Conservation (phyloP, 23 tunicate genomes). For the Ciona savignyi region DNA sequence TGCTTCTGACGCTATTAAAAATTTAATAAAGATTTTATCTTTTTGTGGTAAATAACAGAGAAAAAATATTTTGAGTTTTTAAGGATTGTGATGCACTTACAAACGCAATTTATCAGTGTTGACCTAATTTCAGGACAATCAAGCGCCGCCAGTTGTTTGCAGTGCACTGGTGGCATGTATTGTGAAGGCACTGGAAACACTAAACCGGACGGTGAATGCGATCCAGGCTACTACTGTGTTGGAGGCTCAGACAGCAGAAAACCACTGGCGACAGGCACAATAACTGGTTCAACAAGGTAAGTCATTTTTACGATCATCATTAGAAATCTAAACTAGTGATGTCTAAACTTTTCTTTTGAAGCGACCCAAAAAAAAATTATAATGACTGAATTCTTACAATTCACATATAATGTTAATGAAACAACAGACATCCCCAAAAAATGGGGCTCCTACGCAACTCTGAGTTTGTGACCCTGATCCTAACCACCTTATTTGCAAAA, state of each 20-base stretch:
- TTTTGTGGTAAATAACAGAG: not conserved
- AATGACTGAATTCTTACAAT: no score
- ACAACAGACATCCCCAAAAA: no score
- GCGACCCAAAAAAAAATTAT: no score
- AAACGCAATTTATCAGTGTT: not conserved
- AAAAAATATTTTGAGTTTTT: not conserved
- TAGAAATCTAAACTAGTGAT: no score
- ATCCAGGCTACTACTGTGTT: slow-evolving; percentile 69
- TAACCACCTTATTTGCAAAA: no score
- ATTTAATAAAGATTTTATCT: not conserved
- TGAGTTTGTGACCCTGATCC: no score
- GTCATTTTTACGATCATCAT: no score
- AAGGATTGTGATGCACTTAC: no score
- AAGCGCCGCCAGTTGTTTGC: slow-evolving; percentile 19
- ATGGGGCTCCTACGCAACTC: no score
- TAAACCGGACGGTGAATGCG: slow-evolving; percentile 46
- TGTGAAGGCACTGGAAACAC: slow-evolving; percentile 67
- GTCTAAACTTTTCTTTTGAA: no score
- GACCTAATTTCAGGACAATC: slow-evolving; percentile 16
- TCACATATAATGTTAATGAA: no score
- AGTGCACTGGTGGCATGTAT: slow-evolving; percentile 63
- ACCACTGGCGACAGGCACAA: slow-evolving; percentile 53
- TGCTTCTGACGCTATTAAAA: no score
- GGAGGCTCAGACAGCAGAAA: slow-evolving; percentile 38
- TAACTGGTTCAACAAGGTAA: slow-evolving; percentile 42